Conservation (phyloP, 2,888 invertebrate genomes). For the Embidobia sp. region DNA sequence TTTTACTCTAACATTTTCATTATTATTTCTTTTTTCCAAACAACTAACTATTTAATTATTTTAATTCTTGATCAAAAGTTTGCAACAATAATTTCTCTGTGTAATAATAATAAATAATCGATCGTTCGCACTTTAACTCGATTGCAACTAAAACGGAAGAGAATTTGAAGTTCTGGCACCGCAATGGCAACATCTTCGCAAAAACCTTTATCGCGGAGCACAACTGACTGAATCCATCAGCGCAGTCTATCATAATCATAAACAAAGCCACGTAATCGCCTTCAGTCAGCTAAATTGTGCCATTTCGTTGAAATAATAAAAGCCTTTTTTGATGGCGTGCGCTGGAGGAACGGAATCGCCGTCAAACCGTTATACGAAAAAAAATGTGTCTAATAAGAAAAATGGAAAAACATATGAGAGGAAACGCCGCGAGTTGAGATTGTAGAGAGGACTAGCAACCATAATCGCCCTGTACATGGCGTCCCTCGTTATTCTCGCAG, state of each 20-base stretch:
- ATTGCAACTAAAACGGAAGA: neutral
- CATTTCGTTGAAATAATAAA: slow-evolving; percentile 36
- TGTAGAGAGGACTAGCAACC: slow-evolving; percentile 41
- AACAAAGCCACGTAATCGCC: slow-evolving; percentile 27
- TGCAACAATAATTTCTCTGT: no score
- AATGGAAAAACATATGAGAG: slow-evolving; percentile 40
- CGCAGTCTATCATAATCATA: slow-evolving; percentile 21
- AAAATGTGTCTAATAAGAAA: slow-evolving; percentile 39
- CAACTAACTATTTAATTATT: no score
- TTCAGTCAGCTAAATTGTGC: slow-evolving; percentile 28
- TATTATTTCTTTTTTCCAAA: no score
- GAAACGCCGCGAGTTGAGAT: slow-evolving; percentile 35
- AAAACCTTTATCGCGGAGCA: slow-evolving; percentile 11
- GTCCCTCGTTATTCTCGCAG: slow-evolving; percentile 53
- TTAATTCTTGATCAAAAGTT: no score
- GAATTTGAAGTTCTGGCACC: neutral
- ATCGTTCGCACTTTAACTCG: slow-evolving; percentile 9
- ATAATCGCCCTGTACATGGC: slow-evolving; percentile 53
- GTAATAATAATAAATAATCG: no score
- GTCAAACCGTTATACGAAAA: slow-evolving; percentile 51
- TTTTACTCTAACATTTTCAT: no score
- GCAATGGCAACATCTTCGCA: slow-evolving; percentile 1
- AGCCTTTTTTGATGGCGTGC: slow-evolving; percentile 23
- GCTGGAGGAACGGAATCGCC: slow-evolving; percentile 19
- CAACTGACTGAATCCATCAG: slow-evolving; percentile 19